Evolutionary conservation across 2,797 vertebrate species (phyloP), one percentile per base, ranked within the genome.

Genomic region (Myotis vivesi): DNA sequence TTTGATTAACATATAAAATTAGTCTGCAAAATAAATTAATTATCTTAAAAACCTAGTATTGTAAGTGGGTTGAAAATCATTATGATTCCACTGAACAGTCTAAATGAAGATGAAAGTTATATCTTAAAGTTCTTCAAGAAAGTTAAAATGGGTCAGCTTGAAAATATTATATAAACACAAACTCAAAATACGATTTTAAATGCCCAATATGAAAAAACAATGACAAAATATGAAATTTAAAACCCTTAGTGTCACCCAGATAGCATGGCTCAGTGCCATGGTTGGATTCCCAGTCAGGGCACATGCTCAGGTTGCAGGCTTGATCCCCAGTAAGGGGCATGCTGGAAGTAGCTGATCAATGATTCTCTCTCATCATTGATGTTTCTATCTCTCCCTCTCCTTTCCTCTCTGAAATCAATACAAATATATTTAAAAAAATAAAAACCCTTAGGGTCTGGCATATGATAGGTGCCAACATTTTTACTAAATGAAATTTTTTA

Each of bases 1-100:
- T 91, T 92, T 92, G 83, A 95, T 80, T 75, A 55, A 8, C 57
- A 92, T 57, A 80, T 62, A 73, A 83, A 86, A 80, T 72, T 86
- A 77, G 33, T 36, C 57, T 79, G 16, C 8, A 94, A 91, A 88
- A 91, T 30, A 92, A 85, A 89, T 88, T 30, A 79, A 36, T 66
- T 89, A 72, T 41, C 46, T 64, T 90, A 79, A 92, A 94, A 91
- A 85, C 22, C 19, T 62, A 79, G 41, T 73, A 68, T 84, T 96
- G 95, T 72, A 77, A 80, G 28, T 82, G 72, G 80, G 11, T 30
- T 87, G 38, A 77, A 68, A 91, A 92, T 73, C 33, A 77, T 66
- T 75, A 62, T 22, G 64, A 68, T 64, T 66, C 23, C 36, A 22
- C 3, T 73, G 66, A 20, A 57, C 3, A 57, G 19, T 69, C 28